Percentiles rank a stretch among this genome's conserved stretches.
Conservation (phyloP, 2,888 invertebrate genomes). For the Ennomos erosarius region DNA sequence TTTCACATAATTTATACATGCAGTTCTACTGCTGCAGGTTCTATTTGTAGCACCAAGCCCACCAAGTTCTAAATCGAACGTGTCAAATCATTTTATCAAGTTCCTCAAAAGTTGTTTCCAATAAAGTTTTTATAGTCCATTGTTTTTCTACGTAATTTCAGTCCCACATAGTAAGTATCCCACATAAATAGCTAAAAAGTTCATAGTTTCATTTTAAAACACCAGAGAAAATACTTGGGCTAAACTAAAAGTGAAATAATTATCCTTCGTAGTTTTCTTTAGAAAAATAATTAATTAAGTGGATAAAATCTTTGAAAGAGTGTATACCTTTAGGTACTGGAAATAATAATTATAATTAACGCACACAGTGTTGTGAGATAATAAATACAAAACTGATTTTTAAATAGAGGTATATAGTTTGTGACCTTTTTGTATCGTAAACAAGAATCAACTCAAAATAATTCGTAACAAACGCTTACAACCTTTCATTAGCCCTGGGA, state of each 20-base stretch:
- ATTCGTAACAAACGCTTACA: constrained; percentile 27
- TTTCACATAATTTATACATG: too few relatives aligned
- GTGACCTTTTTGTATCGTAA: constrained; percentile 15
- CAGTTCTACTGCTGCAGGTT: too few relatives aligned
- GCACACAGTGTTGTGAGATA: constrained; percentile 9
- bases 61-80: too few relatives aligned
- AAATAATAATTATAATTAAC: constrained; percentile 16
- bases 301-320: constrained; percentile 18
- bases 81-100: too few relatives aligned
- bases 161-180: too few relatives aligned
- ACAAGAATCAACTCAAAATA: constrained; percentile 17
- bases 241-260: constrained; percentile 21
- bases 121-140: too few relatives aligned
- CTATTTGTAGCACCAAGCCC: too few relatives aligned
- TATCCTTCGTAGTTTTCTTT: constrained; percentile 15
- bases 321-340: constrained; percentile 8
- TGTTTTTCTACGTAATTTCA: too few relatives aligned
- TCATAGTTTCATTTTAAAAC: too few relatives aligned
- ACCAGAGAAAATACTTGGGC: neutral
- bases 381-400: constrained; percentile 13
- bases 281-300: constrained; percentile 18
- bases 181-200: too few relatives aligned
- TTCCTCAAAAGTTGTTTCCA: too few relatives aligned
- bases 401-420: neutral
- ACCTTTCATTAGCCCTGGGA: constrained; percentile 18